These are phyloP conservation scores for Drosophila niveifrons DNA, from an alignment of 2,888 invertebrate species.

Conservation along the genomic window DNA sequence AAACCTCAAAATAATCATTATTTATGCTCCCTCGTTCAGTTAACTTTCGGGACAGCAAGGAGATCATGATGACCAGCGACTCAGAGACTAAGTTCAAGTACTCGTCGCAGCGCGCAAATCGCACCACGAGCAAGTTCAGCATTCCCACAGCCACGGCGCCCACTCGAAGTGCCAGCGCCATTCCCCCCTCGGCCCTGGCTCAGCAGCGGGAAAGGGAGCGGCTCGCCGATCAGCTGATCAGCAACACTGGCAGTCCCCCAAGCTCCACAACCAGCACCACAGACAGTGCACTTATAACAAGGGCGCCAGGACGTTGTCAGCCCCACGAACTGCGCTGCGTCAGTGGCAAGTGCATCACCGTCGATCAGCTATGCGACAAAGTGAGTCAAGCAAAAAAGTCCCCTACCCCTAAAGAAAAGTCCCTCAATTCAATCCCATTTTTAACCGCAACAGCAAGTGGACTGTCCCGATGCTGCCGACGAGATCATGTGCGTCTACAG, in stretches of 20 bases:
- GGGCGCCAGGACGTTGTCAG: constrained; percentile 52
- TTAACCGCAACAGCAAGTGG: constrained; percentile 80
- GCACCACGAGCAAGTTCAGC: constrained; percentile 64
- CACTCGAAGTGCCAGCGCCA: constrained; percentile 69
- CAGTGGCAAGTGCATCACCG: constrained; percentile 88
- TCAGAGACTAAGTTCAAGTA: constrained; percentile 85
- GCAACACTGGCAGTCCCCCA: constrained; percentile 3
- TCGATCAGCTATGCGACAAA: constrained; percentile 88
- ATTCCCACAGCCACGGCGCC: constrained; percentile 69
- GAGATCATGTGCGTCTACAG: constrained; percentile 88
- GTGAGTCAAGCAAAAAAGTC: constrained; percentile 54
- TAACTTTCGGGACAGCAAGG: constrained; percentile 87
- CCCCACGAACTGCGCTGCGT: constrained; percentile 88
- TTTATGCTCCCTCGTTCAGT: constrained; percentile 79
- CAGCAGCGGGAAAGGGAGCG: constrained; percentile 63
- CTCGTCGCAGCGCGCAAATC: constrained; percentile 76
- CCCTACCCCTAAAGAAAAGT: background rate
- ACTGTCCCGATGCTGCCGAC: constrained; percentile 89
- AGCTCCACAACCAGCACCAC: constrained; percentile 18
- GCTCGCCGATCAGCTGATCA: constrained; percentile 9
- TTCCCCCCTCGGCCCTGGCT: constrained; percentile 60
- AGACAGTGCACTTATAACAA: constrained; percentile 21
- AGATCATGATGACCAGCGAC: constrained; percentile 88
- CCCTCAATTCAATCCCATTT: background rate
- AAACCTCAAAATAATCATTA: no score